Evolutionary conservation across 1,140 invertebrate genomes (phyloP).

Genomic region (Macrocentrus cingulum): DNA sequence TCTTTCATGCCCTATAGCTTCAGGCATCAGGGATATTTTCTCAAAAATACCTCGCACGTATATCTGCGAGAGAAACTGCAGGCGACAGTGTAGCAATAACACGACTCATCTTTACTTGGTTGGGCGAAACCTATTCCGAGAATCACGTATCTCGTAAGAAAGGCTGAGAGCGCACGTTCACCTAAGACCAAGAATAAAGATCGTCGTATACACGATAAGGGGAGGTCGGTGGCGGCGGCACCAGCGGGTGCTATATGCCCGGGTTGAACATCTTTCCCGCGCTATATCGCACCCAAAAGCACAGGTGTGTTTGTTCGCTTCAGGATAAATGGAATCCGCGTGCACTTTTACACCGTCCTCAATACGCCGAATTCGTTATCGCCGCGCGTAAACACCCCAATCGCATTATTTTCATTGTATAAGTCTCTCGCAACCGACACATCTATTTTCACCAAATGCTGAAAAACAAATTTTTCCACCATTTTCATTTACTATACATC

Average conservation of each 20-base stretch:
- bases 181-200: conserved; percentile 31
- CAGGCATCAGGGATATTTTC: background rate
- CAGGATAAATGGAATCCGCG: conserved; percentile 28
- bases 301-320: too few species aligned
- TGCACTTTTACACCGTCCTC: too few species aligned
- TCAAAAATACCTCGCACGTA: background rate
- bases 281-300: too few species aligned
- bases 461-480: too few species aligned
- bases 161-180: conserved; percentile 13
- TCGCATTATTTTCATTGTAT: too few species aligned
- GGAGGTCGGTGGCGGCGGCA: background rate
- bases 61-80: background rate
- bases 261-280: conserved; percentile 24
- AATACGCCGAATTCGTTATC: too few species aligned
- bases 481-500: too few species aligned
- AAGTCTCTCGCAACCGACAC: too few species aligned
- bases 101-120: conserved; percentile 18
- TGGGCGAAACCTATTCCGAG: conserved; percentile 4
- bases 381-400: too few species aligned
- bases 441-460: too few species aligned
- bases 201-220: conserved; percentile 12
- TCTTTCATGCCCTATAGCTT: too few species aligned
- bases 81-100: conserved; percentile 9
- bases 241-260: conserved; percentile 5
- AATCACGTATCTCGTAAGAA: conserved; percentile 25